Conservation (phyloP, 2,797 vertebrate species). For the Podarcis siculus region DNA sequence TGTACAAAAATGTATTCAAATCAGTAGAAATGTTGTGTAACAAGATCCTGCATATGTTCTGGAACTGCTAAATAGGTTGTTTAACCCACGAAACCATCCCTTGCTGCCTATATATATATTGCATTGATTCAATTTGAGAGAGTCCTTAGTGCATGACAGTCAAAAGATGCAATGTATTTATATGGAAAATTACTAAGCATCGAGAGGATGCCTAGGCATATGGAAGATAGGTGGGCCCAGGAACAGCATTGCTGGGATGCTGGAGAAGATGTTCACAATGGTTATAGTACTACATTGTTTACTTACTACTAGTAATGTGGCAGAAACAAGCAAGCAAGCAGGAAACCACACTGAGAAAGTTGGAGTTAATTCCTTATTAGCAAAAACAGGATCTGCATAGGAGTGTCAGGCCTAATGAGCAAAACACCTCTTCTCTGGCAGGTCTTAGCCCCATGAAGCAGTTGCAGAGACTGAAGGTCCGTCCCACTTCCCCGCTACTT, state of each 20-base stretch:
- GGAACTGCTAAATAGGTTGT: slow-evolving; percentile 1
- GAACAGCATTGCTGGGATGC: not conserved
- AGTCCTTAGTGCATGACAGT: not conserved
- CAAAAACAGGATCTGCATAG: no score
- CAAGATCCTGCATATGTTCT: slow-evolving; percentile 3
- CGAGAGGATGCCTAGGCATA: not conserved
- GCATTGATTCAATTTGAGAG: not conserved
- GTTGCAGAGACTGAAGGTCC: no score
- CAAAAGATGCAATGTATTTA: not conserved
- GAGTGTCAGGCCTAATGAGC: no score
- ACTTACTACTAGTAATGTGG: no score
- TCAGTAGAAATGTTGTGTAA: slow-evolving; percentile 18
- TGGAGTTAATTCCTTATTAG: no score
- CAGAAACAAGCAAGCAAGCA: no score
- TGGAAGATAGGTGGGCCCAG: not conserved
- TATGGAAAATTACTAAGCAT: not conserved
- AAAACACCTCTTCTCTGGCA: no score
- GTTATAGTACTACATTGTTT: no score
- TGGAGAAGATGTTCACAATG: no score
- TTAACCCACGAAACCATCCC: not conserved
- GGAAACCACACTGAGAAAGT: no score
- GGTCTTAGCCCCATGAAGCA: no score
- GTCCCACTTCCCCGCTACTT: no score
- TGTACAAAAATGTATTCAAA: slow-evolving; percentile 21
- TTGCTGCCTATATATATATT: not conserved